Percentiles rank a stretch among this genome's conserved stretches.
These are phyloP conservation scores for Macquaria australasica DNA, from an alignment of 2,113 vertebrate species.

Conservation along the genomic window DNA sequence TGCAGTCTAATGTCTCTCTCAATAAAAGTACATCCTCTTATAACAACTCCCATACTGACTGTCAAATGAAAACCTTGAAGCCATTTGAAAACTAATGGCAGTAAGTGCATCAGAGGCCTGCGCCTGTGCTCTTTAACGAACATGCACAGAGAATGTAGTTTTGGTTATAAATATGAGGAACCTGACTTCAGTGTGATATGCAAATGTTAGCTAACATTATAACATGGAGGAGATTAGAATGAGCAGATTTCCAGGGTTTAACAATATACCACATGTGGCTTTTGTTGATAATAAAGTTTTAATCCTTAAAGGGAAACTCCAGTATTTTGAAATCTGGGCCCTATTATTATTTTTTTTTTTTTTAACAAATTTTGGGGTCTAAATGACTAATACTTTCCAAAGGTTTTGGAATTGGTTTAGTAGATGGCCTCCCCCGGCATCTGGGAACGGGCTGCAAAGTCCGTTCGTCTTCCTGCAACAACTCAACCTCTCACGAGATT, in stretches of 20 bases:
- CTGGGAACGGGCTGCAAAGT: too few relatives aligned
- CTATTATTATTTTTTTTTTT: too few relatives aligned
- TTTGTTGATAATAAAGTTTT: not conserved
- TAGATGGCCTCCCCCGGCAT: too few relatives aligned
- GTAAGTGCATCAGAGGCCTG: not conserved
- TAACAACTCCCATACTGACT: not conserved
- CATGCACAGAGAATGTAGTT: not conserved
- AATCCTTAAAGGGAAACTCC: not conserved
- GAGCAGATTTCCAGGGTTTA: not conserved
- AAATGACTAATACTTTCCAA: too few relatives aligned
- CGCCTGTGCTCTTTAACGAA: not conserved
- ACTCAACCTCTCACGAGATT: too few relatives aligned
- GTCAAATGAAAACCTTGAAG: slow-evolving; percentile 1
- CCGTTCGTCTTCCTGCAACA: too few relatives aligned
- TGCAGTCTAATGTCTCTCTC: slow-evolving; percentile 23
- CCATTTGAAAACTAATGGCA: not conserved
- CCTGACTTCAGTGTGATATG: not conserved
- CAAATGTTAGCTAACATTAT: not conserved
- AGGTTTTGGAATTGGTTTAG: too few relatives aligned
- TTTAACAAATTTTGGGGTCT: too few relatives aligned
- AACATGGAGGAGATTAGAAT: not conserved
- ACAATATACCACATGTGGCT: not conserved
- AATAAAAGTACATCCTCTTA: slow-evolving; percentile 18
- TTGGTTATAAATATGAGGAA: not conserved
- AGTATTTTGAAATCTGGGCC: too few relatives aligned